Conservation (phyloP, 2,888 invertebrate species). For the Noctua pronuba region DNA sequence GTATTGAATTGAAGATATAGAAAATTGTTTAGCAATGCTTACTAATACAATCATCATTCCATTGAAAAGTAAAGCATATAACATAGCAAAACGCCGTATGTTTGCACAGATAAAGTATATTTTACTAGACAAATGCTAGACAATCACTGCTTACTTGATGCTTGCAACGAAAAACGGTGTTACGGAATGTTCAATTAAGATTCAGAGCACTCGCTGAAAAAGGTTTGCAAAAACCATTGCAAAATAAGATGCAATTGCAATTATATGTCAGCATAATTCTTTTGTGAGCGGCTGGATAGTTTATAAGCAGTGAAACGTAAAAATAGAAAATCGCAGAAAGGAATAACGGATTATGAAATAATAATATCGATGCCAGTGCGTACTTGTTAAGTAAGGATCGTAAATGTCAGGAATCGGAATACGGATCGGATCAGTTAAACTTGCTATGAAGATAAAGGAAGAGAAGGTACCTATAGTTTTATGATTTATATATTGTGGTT, state of each 20-base stretch:
- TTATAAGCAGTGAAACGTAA: background rate
- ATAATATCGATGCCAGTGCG: background rate
- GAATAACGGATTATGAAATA: background rate
- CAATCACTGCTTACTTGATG: background rate
- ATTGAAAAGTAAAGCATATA: background rate
- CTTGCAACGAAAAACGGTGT: conserved; percentile 6
- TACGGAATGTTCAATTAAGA: conserved; percentile 36
- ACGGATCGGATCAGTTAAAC: background rate
- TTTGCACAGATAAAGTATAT: background rate
- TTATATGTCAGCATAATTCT: background rate
- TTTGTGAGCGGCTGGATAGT: conserved; percentile 6
- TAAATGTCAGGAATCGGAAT: background rate
- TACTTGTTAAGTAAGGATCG: background rate
- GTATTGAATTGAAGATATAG: background rate
- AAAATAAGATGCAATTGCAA: conserved; percentile 25
- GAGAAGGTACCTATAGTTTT: background rate
- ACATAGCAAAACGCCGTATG: background rate
- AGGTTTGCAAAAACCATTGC: conserved; percentile 1
- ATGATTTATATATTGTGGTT: background rate
- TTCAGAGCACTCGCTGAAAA: conserved; percentile 9
- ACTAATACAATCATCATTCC: background rate
- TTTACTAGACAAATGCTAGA: background rate
- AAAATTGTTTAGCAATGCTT: background rate
- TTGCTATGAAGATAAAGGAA: background rate
- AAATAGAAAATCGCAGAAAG: background rate